Evolutionary conservation across 2,888 invertebrate genomes (phyloP).

Genomic region (Macrosiphum euphorbiae): DNA sequence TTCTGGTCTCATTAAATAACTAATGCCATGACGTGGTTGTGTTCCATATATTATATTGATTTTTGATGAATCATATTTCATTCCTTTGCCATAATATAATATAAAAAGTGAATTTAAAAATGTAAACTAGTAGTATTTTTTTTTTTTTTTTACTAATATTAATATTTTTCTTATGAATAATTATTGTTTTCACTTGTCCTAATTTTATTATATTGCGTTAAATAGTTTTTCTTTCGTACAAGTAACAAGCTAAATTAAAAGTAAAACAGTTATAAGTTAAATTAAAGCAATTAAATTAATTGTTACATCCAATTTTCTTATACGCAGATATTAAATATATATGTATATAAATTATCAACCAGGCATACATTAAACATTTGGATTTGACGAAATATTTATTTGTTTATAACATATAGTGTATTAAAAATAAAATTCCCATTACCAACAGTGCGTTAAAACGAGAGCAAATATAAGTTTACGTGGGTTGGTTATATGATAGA

Average conservation of each 20-base stretch:
- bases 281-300: too few relatives aligned
- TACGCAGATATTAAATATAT: neutral
- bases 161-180: neutral
- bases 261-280: neutral
- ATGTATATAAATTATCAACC: neutral
- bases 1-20: slow-evolving; percentile 8
- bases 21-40: neutral
- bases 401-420: neutral
- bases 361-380: neutral
- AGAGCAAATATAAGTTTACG: neutral
- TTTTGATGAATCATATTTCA: neutral
- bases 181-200: neutral
- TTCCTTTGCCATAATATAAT: neutral
- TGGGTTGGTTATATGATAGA: neutral
- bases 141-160: neutral
- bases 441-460: slow-evolving; percentile 19
- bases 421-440: slow-evolving; percentile 6
- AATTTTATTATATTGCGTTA: neutral
- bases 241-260: neutral
- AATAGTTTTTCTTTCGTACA: neutral
- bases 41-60: neutral
- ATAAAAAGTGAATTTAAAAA: neutral
- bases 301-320: neutral
- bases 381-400: slow-evolving; percentile 11
- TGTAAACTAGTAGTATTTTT: neutral